Percentiles rank a stretch among this genome's conserved stretches.
phyloP scores from a whole-genome alignment of 1,140 invertebrate genomes.

The Calycopis cecrops region DNA sequence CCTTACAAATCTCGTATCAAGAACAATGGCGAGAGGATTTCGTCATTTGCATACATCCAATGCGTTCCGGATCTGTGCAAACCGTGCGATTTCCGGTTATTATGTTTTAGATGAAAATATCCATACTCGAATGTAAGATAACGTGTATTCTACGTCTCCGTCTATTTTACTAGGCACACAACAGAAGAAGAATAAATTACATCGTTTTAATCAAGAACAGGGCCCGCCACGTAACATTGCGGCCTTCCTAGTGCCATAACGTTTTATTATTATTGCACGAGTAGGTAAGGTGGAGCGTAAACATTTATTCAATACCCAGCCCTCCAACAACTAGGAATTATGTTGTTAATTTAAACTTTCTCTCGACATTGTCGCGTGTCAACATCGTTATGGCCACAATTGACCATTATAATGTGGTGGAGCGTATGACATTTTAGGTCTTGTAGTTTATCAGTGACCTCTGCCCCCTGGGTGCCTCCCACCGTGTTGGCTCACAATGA shows the following conservation, averaged over 20 bases:
- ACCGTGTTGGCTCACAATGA: conserved; percentile 41
- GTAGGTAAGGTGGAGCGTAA: conserved; percentile 9
- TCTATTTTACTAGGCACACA: background rate
- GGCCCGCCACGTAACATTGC: conserved; percentile 7
- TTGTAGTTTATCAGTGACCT: conserved; percentile 36
- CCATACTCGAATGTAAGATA: background rate
- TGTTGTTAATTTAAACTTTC: conserved; percentile 45
- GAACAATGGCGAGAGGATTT: conserved; percentile 38
- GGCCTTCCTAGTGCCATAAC: conserved; percentile 11
- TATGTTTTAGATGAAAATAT: conserved; percentile 21
- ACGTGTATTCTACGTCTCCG: background rate
- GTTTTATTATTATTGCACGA: conserved; percentile 12
- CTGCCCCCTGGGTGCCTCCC: conserved; percentile 37
- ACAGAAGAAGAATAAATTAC: no score
- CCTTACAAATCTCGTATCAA: conserved; percentile 20
- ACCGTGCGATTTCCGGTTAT: conserved; percentile 32
- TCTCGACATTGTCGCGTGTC: conserved; percentile 33
- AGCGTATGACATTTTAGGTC: conserved; percentile 29
- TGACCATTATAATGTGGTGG: conserved; percentile 5
- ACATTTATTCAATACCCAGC: conserved; percentile 15
- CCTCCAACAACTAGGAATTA: conserved; percentile 13
- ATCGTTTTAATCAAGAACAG: background rate
- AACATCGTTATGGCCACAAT: conserved; percentile 15
- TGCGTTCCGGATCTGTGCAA: conserved; percentile 31
- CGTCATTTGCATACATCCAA: conserved; percentile 34